Evolutionary conservation across 2,797 vertebrate species (phyloP), one percentile per base, ranked within the genome.

Genomic region (Sphenodon punctatus): DNA sequence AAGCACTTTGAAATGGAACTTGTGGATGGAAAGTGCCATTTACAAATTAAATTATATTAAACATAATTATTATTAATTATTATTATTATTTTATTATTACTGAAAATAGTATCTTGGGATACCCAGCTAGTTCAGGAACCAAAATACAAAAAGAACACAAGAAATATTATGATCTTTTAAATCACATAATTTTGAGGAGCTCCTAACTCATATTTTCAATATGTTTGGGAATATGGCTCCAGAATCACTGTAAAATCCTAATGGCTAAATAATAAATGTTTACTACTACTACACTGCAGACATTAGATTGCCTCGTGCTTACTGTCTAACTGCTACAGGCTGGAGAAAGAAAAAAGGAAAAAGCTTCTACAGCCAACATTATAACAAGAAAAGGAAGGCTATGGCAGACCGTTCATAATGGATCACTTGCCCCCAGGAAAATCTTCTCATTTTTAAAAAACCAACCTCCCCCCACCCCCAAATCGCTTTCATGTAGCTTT

Each of bases 171-270:
- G n/a, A n/a, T n/a, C n/a, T 65, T 71, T 15, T 25, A 27, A 41
- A 23, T 30, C 46, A 41, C 19, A 56, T 56, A 11, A 30, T 65
- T 55, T n/a, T 71, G 56, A 53, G 43, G 25, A 51, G 16, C n/a
- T n/a, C n/a, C n/a, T 71, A 60, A 65, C 51, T 49, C 71, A 79
- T 46, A 9, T 16, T 58, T 79, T 79, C 68, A 68, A 79, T 42
- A 79, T 60, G n/a, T 49, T 71, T 22, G 23, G 34, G 27, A 42
- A 79, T 79, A 79, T 79, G 77, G 77, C 68, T 79, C n/a, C 17
- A 8, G n/a, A n/a, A n/a, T n/a, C n/a, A n/a, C n/a, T 73, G 10
- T 27, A 2, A 19, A 61, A 63, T 13, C 20, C 5, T 9, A 70
- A 64, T 34, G 55, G 17, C 30, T 58, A 72, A 49, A 53, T 49